Conservation (phyloP, 2,113 vertebrate species). For the Pterophyllum scalare region DNA sequence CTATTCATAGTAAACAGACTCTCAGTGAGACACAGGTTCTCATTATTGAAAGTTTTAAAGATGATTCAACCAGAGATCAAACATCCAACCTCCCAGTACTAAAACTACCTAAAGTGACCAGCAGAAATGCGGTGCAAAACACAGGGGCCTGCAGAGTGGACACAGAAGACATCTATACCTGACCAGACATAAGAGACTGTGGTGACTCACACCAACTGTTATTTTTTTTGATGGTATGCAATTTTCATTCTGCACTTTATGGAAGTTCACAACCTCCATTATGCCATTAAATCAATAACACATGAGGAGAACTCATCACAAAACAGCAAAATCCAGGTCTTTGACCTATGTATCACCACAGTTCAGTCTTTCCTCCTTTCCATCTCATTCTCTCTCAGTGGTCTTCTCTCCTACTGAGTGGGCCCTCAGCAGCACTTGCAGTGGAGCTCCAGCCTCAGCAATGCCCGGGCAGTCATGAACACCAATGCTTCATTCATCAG, state of each 20-base stretch:
- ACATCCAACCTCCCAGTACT: neutral
- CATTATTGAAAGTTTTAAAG: neutral
- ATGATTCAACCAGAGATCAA: neutral
- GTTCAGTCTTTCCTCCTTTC: constrained; percentile 33
- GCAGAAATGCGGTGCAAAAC: neutral
- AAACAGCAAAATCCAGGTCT: constrained; percentile 64
- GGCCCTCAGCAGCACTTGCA: constrained; percentile 49
- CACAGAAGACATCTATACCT: constrained; percentile 26
- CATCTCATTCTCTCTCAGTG: constrained; percentile 29
- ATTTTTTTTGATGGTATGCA: constrained; percentile 60
- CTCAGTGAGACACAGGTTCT: neutral
- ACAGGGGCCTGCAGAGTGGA: constrained; percentile 21
- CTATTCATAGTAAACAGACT: neutral
- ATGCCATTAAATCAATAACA: constrained; percentile 69
- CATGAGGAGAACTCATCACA: constrained; percentile 70
- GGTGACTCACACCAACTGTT: constrained; percentile 62
- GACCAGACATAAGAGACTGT: constrained; percentile 26
- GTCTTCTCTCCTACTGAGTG: constrained; percentile 34
- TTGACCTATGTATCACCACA: constrained; percentile 53
- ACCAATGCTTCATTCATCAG: constrained; percentile 75
- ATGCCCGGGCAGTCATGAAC: constrained; percentile 33
- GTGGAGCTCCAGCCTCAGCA: constrained; percentile 51
- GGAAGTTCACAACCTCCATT: constrained; percentile 69
- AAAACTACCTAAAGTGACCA: neutral
- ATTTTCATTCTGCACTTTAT: constrained; percentile 57